Evolutionary conservation across 2,888 invertebrate species (phyloP).

Genomic region (Drosophila longiperda): DNA sequence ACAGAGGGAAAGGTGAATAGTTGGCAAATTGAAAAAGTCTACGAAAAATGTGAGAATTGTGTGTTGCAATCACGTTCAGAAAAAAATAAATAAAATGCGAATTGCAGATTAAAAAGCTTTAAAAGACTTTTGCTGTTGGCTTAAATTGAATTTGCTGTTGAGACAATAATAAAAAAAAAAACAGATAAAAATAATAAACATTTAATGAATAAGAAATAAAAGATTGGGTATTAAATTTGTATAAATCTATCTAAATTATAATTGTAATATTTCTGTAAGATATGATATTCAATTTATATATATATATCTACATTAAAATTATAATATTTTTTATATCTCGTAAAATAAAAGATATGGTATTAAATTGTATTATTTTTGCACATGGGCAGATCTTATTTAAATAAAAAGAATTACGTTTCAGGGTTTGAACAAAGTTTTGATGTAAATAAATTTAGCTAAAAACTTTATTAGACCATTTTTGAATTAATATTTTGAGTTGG

Average conservation of each 20-base stretch:
- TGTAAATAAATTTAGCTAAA: too few relatives aligned
- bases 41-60: conserved; percentile 16
- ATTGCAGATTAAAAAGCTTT: neutral
- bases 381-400: too few relatives aligned
- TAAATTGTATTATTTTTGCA: too few relatives aligned
- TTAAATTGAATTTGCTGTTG: neutral
- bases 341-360: too few relatives aligned
- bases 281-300: neutral
- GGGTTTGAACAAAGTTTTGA: too few relatives aligned
- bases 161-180: neutral
- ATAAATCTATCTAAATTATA: too few relatives aligned
- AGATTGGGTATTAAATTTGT: neutral
- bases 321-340: neutral
- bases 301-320: neutral
- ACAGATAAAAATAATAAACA: neutral
- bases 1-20: neutral
- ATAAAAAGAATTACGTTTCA: too few relatives aligned
- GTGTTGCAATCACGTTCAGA: conserved; percentile 10
- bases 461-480: too few relatives aligned
- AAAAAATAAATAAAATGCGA: conserved; percentile 10
- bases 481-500: too few relatives aligned
- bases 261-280: neutral
- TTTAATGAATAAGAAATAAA: neutral
- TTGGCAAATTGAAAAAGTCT: conserved; percentile 50
- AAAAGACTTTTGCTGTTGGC: neutral